Conservation (phyloP, 2,113 vertebrate genomes). For the Oceanodroma tethys region DNA sequence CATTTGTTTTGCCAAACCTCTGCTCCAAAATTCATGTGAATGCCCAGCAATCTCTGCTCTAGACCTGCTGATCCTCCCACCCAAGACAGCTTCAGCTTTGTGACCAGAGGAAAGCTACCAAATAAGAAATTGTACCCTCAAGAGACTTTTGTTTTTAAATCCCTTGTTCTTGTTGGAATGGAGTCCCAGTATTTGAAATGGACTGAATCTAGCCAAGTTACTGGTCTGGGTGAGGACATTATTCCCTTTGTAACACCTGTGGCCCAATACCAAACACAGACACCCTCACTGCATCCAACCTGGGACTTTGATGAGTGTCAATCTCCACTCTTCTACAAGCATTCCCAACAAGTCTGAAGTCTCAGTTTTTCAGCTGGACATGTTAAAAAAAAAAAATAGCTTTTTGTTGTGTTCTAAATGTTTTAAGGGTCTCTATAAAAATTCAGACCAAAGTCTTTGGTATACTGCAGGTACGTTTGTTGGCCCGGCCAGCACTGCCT, state of each 20-base stretch:
- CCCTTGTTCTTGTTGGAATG: background rate
- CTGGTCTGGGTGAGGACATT: background rate
- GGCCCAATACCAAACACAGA: background rate
- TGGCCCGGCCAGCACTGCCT: background rate
- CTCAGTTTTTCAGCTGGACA: background rate
- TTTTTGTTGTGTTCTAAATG: background rate
- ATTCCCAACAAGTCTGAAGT: background rate
- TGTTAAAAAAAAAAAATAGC: background rate
- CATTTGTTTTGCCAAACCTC: background rate
- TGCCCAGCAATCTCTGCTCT: background rate
- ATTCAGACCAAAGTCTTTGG: background rate
- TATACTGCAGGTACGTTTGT: background rate
- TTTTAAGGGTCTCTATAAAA: background rate
- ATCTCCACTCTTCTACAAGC: background rate
- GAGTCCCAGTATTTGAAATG: background rate
- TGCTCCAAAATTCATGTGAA: background rate
- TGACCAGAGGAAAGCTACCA: background rate
- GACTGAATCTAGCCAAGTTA: background rate
- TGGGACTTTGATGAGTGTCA: background rate
- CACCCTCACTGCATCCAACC: background rate
- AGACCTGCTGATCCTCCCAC: background rate
- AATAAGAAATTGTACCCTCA: background rate
- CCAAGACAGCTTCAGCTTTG: background rate
- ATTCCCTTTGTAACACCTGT: background rate
- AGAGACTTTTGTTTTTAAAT: background rate